phyloP scores from a whole-genome alignment of 2,113 vertebrate species.

The Excalfactoria chinensis region DNA sequence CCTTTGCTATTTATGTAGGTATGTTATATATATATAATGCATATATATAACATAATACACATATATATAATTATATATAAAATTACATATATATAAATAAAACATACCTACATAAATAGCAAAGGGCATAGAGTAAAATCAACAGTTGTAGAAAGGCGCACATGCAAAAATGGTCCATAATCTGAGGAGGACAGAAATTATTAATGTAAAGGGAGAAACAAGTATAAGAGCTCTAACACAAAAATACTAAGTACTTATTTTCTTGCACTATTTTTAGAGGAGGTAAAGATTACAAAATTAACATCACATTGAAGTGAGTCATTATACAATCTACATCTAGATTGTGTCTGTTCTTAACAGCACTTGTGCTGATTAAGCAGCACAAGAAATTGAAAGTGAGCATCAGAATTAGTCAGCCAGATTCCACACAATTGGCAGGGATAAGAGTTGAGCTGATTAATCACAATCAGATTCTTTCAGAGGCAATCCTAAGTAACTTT shows the following conservation, averaged over 20 bases:
- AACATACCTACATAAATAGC: neutral
- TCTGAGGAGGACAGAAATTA: neutral
- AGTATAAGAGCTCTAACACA: neutral
- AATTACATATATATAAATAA: too few species aligned
- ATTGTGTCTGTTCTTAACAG: neutral
- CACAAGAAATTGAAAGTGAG: neutral
- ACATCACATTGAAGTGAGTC: neutral
- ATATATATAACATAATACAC: too few species aligned
- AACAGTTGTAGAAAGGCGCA: neutral
- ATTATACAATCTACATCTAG: neutral
- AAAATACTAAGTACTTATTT: neutral
- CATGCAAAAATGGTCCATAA: neutral
- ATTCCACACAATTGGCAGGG: neutral
- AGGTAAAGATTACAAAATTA: neutral
- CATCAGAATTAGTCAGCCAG: neutral
- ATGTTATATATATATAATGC: too few species aligned
- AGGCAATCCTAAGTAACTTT: neutral
- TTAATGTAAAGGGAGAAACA: neutral
- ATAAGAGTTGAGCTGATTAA: conserved; percentile 20
- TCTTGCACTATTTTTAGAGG: neutral
- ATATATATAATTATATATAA: too few species aligned
- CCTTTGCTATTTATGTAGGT: too few species aligned
- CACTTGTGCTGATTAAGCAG: conserved; percentile 33
- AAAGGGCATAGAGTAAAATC: neutral
- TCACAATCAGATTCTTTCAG: neutral